Percentiles rank a stretch among this genome's conserved stretches.
Evolutionary conservation across 2,797 vertebrate genomes (phyloP).

Genomic region (Clarias pachynema): DNA sequence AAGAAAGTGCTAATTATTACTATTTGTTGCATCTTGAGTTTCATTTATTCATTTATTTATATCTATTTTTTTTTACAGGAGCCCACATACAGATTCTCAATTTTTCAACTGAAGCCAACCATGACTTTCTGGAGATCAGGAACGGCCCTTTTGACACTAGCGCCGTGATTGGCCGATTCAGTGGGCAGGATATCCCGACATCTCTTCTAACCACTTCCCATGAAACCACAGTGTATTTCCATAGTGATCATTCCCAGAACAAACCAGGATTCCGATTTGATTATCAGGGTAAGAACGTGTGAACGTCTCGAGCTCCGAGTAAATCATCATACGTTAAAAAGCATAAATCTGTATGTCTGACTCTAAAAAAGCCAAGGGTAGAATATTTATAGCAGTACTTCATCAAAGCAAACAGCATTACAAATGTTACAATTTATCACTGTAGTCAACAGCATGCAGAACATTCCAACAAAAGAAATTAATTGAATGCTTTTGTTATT

Average conservation of each 20-base stretch:
- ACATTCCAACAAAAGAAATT: not conserved
- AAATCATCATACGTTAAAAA: constrained; percentile 4
- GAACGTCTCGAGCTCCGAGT: not conserved
- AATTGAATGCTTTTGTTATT: constrained; percentile 36
- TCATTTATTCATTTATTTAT: not conserved
- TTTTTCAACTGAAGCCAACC: constrained; percentile 96
- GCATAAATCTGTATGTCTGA: not conserved
- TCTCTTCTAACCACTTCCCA: constrained; percentile 94
- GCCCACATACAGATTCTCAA: constrained; percentile 95
- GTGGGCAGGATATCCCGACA: constrained; percentile 83
- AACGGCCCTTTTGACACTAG: constrained; percentile 95
- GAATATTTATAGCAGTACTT: constrained; percentile 18
- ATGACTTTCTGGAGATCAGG: constrained; percentile 94
- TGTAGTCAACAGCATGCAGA: constrained; percentile 3
- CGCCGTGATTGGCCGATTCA: constrained; percentile 89
- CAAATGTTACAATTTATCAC: constrained; percentile 15
- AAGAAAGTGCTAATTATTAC: not conserved
- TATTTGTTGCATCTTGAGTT: not conserved
- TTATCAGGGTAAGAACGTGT: constrained; percentile 85
- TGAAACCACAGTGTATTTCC: constrained; percentile 92
- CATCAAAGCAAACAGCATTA: constrained; percentile 15
- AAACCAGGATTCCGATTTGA: constrained; percentile 95
- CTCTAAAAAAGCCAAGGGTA: not conserved
- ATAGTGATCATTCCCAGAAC: constrained; percentile 98
- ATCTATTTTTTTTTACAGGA: constrained; percentile 69